Base-by-base conservation (phyloP, 1,140 invertebrate genomes). In the Phenacoccus solenopsis region DNA sequence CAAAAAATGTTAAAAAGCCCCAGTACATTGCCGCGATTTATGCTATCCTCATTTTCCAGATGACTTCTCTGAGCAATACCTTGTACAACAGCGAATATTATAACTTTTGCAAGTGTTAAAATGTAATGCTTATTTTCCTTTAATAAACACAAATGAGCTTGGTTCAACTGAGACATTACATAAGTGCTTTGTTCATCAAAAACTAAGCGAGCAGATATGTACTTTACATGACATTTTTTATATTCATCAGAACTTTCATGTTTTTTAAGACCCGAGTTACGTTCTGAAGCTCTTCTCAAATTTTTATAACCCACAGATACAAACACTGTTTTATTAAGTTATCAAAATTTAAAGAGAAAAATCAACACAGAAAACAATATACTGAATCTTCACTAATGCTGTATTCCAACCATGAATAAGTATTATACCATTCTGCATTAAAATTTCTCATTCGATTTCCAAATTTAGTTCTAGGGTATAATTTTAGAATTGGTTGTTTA, bases 111-210 rank as follows among this genome's bases (percentile, higher is more conserved):
- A 24, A 69, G 24, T 69, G 20, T 32, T 69, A 32, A 5, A 1
- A 69, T 69, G 24, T 69, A 69, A 32, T 38, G 28, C 22, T 38
- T 69, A 69, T 69, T 69, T 69, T 69, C 67, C 24, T 12, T 69
- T 9, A 69, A 13, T 20, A 68, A 38, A 38, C n/a, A n/a, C n/a
- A 32, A n/a, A 69, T 69, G 67, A 69, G 16, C n/a, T 21, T 35
- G 16, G 35, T 32, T 69, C 16, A 69, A 21, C 16, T 38, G 20
- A 21, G 30, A 69, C 22, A 69, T 32, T 9, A 68, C 28, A 22
- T 21, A 68, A 35, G 28, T 68, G 1, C 32, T 68, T 21, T 68
- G 22, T 30, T 20, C 13, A 30, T 68, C 32, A 22, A 28, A 28
- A n/a, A 16, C 21, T 68, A n/a, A n/a, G 32, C 12, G 32, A 9